Evolutionary conservation across 92 coral and sea anemone genomes (phyloP), one percentile per base, ranked within the genome.

Genomic region (Parazoanthus swiftii): DNA sequence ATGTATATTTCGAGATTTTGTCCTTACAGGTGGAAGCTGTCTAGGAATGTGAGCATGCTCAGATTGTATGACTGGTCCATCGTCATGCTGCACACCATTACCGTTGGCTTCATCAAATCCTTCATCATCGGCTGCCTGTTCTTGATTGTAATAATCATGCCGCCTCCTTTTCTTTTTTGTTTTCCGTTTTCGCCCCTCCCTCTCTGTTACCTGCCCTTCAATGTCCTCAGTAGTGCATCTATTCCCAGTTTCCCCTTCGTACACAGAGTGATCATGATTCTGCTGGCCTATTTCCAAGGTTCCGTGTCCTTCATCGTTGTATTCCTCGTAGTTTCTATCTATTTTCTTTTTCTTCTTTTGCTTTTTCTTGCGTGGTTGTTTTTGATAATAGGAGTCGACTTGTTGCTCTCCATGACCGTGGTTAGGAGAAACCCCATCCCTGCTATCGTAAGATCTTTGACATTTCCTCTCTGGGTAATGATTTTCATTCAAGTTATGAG

Each of bases 281-380:
- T 77, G 65, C 65, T 46, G 59, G 18, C 29, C 85, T 2, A 25
- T 33, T 33, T 77, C 77, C 48, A 77, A 50, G 42, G 59, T 80
- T 56, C 83, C 44, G 26, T 77, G 25, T 5, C 85, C 76, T 58
- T 38, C 85, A 14, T 76, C 77, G 14, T 77, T 29, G 65, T 80
- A 21, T 63, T 71, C 85, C 76, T 86, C 89, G 39, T 77, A 39
- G 38, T 71, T 76, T 86, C 70, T 16, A 50, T n/a, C 44, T 21
- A 37, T 51, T 77, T 66, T 86, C 46, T 77, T 86, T 80, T 86
- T 86, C 89, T 80, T 86, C n/a, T 39, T 77, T 3, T 86, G 71
- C 39, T 35, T 54, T 29, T 48, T 72, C 37, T 39, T 86, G 43
- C 25, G 81, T 35, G 81, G 75, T 46, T 51, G 25, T 33, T 25